Conservation (phyloP, 2,888 invertebrate species). For the Ferrisia virgata region DNA sequence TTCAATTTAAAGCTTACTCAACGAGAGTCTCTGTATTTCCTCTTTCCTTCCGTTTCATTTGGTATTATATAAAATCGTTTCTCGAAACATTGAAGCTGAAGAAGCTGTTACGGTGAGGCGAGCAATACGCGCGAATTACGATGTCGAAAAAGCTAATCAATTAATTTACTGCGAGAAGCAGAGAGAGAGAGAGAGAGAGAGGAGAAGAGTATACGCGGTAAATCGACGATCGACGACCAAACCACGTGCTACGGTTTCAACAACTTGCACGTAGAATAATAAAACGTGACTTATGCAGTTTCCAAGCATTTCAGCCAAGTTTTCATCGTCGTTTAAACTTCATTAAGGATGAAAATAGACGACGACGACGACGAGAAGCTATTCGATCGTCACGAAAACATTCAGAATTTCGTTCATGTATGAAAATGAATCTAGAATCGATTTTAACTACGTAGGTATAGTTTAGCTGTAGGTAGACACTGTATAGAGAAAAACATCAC, state of each 20-base stretch:
- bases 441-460: neutral
- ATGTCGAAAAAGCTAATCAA: neutral
- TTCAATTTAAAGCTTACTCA: neutral
- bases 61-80: neutral
- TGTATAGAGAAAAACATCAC: neutral
- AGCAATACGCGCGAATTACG: neutral
- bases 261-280: slow-evolving; percentile 8
- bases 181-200: no score
- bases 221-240: neutral
- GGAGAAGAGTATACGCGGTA: no score
- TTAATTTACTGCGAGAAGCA: neutral
- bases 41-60: neutral
- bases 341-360: neutral
- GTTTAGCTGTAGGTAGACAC: no score
- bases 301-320: neutral
- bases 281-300: slow-evolving; percentile 28
- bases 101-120: no score
- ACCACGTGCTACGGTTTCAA: slow-evolving; percentile 10
- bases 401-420: neutral
- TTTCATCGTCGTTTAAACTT: neutral
- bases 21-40: no score
- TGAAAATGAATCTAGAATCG: neutral
- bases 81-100: neutral
- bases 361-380: neutral
- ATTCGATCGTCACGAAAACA: neutral